Percentiles rank a stretch among this genome's conserved stretches.
phyloP scores from a whole-genome alignment of 2,888 invertebrate genomes.

The Leptarthrus brevirostris region DNA sequence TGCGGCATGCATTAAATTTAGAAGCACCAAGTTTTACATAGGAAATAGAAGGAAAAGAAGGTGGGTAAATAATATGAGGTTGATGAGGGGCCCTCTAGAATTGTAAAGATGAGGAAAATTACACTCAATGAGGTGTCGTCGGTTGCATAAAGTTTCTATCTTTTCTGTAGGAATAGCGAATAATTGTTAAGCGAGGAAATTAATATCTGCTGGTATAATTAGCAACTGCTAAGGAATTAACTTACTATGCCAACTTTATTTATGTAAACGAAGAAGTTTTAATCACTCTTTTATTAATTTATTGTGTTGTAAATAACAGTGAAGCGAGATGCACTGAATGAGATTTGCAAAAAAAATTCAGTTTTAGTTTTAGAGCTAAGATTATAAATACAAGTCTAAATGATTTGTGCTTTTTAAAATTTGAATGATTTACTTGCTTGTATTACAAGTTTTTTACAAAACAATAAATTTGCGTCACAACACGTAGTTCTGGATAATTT shows the following conservation, averaged over 20 bases:
- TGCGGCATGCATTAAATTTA: constrained; percentile 39
- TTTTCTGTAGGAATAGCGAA: background rate
- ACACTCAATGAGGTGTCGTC: background rate
- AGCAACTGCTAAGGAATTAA: constrained; percentile 1
- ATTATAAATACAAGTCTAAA: too few species aligned
- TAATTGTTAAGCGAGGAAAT: constrained; percentile 21
- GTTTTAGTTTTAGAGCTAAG: too few species aligned
- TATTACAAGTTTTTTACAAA: too few species aligned
- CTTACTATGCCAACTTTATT: background rate
- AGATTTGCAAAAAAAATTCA: too few species aligned
- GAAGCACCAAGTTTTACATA: constrained; percentile 8
- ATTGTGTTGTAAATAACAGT: constrained; percentile 11
- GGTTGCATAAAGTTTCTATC: background rate
- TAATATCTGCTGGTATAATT: constrained; percentile 27
- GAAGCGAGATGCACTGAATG: too few species aligned
- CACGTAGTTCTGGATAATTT: too few species aligned
- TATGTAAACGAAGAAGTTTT: constrained; percentile 12
- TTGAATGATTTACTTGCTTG: too few species aligned
- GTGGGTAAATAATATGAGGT: constrained; percentile 12
- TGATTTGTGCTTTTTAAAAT: too few species aligned
- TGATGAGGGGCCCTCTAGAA: constrained; percentile 2
- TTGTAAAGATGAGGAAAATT: constrained; percentile 15
- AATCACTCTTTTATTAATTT: constrained; percentile 7
- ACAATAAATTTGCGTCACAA: too few species aligned
- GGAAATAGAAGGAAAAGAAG: background rate